Evolutionary conservation across 2,113 vertebrate species (phyloP).

Genomic region (Pogona vitticeps): DNA sequence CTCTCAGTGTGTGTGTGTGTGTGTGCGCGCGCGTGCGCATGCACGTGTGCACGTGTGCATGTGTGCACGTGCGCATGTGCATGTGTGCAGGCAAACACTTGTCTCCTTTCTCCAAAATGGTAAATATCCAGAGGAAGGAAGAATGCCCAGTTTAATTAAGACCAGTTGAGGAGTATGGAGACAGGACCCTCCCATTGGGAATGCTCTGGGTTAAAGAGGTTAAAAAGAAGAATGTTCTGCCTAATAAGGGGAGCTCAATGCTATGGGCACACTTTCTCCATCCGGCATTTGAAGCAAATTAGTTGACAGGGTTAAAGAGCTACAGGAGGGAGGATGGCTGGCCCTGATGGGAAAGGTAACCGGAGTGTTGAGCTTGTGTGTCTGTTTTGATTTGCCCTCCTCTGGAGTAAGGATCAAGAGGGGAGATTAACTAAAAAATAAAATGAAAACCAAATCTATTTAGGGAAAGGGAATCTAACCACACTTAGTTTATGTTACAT

Average conservation of each 20-base stretch:
- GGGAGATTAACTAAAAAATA: neutral
- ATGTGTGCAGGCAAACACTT: slow-evolving; percentile 38
- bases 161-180: slow-evolving; percentile 68
- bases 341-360: slow-evolving; percentile 35
- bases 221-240: slow-evolving; percentile 75
- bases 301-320: slow-evolving; percentile 37
- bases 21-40: too few relatives aligned
- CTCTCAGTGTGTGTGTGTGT: too few relatives aligned
- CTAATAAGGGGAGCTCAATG: slow-evolving; percentile 68
- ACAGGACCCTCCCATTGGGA: slow-evolving; percentile 71
- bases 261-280: slow-evolving; percentile 39
- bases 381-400: neutral
- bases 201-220: slow-evolving; percentile 71
- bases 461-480: neutral
- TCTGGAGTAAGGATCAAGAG: neutral
- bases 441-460: neutral
- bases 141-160: slow-evolving; percentile 74
- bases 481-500: neutral
- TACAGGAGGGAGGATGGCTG: fast-evolving
- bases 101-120: slow-evolving; percentile 66
- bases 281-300: slow-evolving; percentile 34
- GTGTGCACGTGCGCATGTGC: too few relatives aligned
- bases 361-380: neutral
- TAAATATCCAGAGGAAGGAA: slow-evolving; percentile 71
- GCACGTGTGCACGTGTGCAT: too few relatives aligned